A percentile compares a stretch with the other conserved stretches of the same genome.
These are phyloP conservation scores for Troides oblongomaculatus DNA, from an alignment of 2,888 invertebrate genomes.

Conservation along the genomic window DNA sequence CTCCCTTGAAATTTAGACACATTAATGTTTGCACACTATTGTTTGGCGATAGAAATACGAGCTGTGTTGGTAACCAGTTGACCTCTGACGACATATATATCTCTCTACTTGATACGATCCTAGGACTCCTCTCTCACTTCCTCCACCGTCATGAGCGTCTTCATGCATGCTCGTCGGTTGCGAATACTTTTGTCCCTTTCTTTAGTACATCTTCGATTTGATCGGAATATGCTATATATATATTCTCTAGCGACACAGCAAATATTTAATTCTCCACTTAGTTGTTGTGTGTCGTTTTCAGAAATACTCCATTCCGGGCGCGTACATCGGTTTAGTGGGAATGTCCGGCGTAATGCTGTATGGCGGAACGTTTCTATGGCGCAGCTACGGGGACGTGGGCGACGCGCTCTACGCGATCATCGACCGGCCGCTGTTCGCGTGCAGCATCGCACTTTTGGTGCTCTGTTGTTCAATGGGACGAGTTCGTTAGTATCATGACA, in stretches of 20 bases:
- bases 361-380: slow-evolving; percentile 75
- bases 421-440: slow-evolving; percentile 78
- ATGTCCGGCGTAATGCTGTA: slow-evolving; percentile 70
- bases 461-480: slow-evolving; percentile 77
- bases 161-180: no score
- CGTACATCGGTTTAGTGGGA: slow-evolving; percentile 57
- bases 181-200: no score
- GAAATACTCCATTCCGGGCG: slow-evolving; percentile 70
- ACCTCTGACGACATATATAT: background rate
- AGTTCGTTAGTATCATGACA: slow-evolving; percentile 63
- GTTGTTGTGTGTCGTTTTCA: slow-evolving; percentile 44
- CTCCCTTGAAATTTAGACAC: no score
- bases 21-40: no score
- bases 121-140: no score
- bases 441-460: slow-evolving; percentile 69
- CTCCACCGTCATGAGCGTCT: no score
- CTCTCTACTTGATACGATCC: no score
- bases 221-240: no score
- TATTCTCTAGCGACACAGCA: background rate
- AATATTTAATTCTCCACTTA: background rate
- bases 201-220: no score
- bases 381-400: slow-evolving; percentile 71
- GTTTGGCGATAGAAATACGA: no score
- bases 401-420: slow-evolving; percentile 79
- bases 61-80: no score